These are phyloP conservation scores for Hemibagrus wyckioides DNA, from an alignment of 2,113 vertebrate species.

Conservation along the genomic window DNA sequence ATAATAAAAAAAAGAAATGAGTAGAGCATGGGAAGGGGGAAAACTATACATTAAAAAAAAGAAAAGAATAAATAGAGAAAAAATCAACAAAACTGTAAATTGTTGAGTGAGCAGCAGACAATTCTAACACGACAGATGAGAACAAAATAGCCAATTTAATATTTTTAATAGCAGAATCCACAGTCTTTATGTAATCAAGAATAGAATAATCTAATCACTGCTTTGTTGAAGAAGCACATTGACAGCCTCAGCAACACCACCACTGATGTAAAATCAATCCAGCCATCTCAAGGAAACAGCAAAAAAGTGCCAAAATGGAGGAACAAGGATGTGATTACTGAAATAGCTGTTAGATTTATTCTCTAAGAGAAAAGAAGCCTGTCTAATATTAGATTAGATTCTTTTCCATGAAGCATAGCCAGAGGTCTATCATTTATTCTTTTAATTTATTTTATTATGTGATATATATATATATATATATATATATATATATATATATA, in stretches of 20 bases:
- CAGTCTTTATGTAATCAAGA: neutral
- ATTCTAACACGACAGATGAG: neutral
- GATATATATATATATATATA: no score
- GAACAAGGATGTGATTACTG: neutral
- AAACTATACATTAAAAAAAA: neutral
- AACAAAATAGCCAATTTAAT: neutral
- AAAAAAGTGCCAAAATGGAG: neutral
- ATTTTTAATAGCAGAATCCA: neutral
- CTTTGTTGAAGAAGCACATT: neutral
- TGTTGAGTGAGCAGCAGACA: neutral
- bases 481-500: no score
- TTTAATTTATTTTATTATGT: neutral
- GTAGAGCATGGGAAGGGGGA: neutral
- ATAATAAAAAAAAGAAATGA: no score
- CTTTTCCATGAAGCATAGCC: neutral
- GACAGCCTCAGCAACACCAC: neutral
- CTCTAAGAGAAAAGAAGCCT: neutral
- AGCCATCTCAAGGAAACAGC: neutral
- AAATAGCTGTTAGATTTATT: neutral
- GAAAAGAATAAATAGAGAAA: neutral
- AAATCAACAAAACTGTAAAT: neutral
- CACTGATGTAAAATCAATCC: neutral
- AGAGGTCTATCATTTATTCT: neutral
- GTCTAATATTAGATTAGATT: conserved; percentile 2
- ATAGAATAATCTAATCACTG: conserved; percentile 1